Conservation (phyloP, 2,113 vertebrate species). For the Brienomyrus longianalis region DNA sequence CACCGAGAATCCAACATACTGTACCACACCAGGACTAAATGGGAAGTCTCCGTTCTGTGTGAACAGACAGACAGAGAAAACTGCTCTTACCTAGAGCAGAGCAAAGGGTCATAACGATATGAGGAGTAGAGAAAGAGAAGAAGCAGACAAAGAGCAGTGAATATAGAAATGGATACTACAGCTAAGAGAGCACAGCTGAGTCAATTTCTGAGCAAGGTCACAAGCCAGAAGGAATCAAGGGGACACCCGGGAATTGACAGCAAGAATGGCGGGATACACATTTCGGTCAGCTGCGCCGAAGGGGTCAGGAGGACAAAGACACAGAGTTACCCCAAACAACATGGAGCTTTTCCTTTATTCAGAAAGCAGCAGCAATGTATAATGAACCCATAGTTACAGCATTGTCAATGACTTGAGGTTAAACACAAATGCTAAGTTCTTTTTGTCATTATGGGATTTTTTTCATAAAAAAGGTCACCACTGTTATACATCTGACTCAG, state of each 20-base stretch:
- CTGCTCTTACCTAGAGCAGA: neutral
- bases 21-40: neutral
- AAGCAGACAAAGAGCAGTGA: neutral
- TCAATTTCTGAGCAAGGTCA: neutral
- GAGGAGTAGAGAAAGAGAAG: neutral
- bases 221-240: neutral
- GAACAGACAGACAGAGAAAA: neutral
- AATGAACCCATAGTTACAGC: neutral
- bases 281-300: neutral
- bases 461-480: neutral
- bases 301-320: neutral
- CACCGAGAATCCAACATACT: neutral
- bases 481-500: neutral
- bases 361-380: neutral
- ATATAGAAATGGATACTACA: neutral
- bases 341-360: neutral
- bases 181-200: constrained; percentile 1
- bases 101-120: neutral
- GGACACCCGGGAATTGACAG: neutral
- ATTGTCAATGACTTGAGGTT: neutral
- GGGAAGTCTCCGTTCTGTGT: neutral
- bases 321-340: neutral
- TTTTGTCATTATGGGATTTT: neutral
- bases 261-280: neutral
- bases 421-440: neutral